These are phyloP conservation scores for Dipodomys merriami DNA, from an alignment of 2,113 vertebrate genomes.

Conservation along the genomic window DNA sequence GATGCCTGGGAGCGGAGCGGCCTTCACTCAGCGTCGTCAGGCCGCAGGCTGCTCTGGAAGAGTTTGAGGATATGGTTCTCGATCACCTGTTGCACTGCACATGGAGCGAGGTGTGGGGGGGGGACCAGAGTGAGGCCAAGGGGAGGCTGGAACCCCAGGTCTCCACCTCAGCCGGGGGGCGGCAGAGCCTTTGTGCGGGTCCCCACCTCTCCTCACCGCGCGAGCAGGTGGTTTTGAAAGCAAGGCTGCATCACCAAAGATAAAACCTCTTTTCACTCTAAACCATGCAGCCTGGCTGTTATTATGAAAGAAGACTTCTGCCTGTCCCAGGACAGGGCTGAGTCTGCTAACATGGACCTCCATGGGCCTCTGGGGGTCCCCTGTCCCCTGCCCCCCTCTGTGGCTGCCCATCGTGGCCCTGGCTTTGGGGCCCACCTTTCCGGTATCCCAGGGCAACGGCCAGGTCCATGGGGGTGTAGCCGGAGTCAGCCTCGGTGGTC, in stretches of 20 bases:
- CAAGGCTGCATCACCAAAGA: not conserved
- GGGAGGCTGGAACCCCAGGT: rapidly evolving
- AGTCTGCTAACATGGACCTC: not conserved
- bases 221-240: not conserved
- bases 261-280: not conserved
- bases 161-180: no score
- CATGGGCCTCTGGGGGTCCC: not conserved
- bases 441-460: slow-evolving; percentile 95
- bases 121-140: rapidly evolving
- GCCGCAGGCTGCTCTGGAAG: slow-evolving; percentile 82
- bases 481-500: slow-evolving; percentile 95
- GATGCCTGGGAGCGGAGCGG: not conserved
- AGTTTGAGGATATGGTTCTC: slow-evolving; percentile 93
- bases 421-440: slow-evolving; percentile 86
- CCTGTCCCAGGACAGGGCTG: not conserved
- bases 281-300: not conserved
- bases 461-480: slow-evolving; percentile 96
- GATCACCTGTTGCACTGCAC: slow-evolving; percentile 92
- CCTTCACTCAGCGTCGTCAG: slow-evolving; percentile 41
- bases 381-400: no score
- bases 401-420: not conserved
- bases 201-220: no score
- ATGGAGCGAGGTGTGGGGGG: not conserved
- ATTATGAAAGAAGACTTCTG: no score
- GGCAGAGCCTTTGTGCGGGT: not conserved